Evolutionary conservation across 2,113 vertebrate genomes (phyloP).

Genomic region (Mus spicilegus): DNA sequence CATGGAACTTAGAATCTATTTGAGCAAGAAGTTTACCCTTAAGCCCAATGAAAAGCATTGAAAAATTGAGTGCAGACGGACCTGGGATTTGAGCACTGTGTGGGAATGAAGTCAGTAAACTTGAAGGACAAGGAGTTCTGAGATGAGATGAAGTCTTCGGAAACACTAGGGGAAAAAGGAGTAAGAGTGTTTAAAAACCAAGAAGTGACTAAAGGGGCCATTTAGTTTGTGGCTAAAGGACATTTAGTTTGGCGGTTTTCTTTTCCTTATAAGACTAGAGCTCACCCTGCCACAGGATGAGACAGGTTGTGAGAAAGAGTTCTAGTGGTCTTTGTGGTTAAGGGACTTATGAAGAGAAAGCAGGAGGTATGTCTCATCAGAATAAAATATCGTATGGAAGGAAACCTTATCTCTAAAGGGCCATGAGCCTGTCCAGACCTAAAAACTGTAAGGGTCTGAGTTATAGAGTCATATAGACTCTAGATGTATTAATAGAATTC

Average conservation of each 20-base stretch:
- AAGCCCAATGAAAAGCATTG: neutral
- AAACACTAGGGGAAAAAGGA: neutral
- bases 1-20: neutral
- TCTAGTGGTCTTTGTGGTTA: neutral
- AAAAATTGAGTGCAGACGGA: conserved; percentile 6
- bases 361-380: neutral
- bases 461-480: neutral
- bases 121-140: neutral
- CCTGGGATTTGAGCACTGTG: neutral
- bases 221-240: neutral
- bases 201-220: neutral
- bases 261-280: neutral
- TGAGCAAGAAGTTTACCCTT: conserved; percentile 15
- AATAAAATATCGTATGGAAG: neutral
- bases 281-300: neutral
- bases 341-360: neutral
- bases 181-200: neutral
- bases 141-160: neutral
- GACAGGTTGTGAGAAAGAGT: neutral
- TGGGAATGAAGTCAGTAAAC: conserved; percentile 1
- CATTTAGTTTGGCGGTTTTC: neutral
- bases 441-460: neutral
- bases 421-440: neutral
- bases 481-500: neutral
- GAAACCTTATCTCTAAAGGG: neutral